Base-by-base conservation (phyloP, 2,888 invertebrate genomes). In the Hypercompe scribonia region DNA sequence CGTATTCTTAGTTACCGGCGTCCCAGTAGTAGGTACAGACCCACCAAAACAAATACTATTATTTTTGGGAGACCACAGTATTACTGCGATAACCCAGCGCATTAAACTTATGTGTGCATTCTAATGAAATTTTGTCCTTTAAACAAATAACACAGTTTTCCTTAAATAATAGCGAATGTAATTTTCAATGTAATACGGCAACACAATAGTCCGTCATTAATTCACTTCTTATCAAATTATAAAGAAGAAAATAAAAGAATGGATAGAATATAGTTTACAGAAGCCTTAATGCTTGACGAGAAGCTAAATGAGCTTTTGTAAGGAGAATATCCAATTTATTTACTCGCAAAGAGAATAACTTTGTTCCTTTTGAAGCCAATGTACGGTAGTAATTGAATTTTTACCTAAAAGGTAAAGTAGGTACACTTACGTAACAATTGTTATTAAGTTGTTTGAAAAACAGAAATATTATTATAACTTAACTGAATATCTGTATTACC, bases 381-480 rank as follows among this genome's bases (percentile, higher is more conserved):
- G 31, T 36, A 72, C 61, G 65, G 61, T 33, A 58, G 74, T 73
- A 73, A 80, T 76, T 79, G 68, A 61, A 72, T 33, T 46, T 66
- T 66, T 46, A 66, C 33, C 24, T 64, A 46, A 65, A 46, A 66
- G 66, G 46, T 33, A 46, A 46, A 21, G 33, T 33, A 46, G 24
- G 46, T 46, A 33, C 42, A 66, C 66, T 46, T 33, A 66, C 46
- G 15, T 33, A 31, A 65, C 34, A 39, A 39, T 18, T 21, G 42
- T 21, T 42, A 46, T 11, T 66, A 31, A 46, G 31, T 31, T 31
- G 3, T 28, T 31, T 28, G 1, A 8, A 42, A 65, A 42, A 65
- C 18, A 66, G 11, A 66, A 42, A 31, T 46, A 21, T 4, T 31
- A 24, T 66, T 46, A 28, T 42, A n/a, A n/a, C n/a, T n/a, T n/a